Percentiles rank a stretch among this genome's conserved stretches.
These are phyloP conservation scores for Cryptophagus acutangulus DNA, from an alignment of 2,888 invertebrate genomes.

Conservation along the genomic window DNA sequence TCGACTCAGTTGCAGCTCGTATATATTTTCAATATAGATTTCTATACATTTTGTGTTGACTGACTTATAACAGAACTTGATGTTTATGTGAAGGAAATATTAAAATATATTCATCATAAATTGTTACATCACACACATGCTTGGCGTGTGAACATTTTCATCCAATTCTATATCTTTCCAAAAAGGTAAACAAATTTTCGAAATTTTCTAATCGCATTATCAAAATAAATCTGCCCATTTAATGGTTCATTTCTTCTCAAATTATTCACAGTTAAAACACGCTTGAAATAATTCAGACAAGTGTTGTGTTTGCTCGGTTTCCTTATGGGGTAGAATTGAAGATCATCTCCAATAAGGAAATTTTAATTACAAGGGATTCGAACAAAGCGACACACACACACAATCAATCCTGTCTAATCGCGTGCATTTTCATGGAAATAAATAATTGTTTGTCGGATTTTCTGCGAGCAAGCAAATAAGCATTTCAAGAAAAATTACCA, in stretches of 20 bases:
- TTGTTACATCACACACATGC: constrained; percentile 30
- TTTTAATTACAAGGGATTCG: constrained; percentile 44
- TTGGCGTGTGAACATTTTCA: constrained; percentile 28
- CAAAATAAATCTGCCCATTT: constrained; percentile 17
- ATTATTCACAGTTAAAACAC: constrained; percentile 21
- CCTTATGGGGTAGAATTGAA: too few species aligned
- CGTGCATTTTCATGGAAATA: constrained; percentile 41
- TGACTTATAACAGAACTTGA: constrained; percentile 26
- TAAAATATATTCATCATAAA: constrained; percentile 30
- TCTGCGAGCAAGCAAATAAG: too few species aligned
- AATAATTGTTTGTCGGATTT: constrained; percentile 43
- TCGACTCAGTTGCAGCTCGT: too few species aligned
- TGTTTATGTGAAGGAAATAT: constrained; percentile 31
- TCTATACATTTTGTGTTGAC: constrained; percentile 26
- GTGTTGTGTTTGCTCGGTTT: too few species aligned
- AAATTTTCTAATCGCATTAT: too few species aligned
- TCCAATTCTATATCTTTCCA: too few species aligned
- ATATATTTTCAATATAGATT: too few species aligned
- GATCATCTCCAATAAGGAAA: constrained; percentile 28
- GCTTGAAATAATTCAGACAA: constrained; percentile 9
- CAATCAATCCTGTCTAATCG: constrained; percentile 37
- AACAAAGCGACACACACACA: constrained; percentile 42
- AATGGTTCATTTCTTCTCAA: constrained; percentile 25
- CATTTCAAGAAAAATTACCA: too few species aligned
- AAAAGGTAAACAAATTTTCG: too few species aligned